Conservation (phyloP, 2,888 invertebrate species). For the Melangyna quadrimaculata region DNA sequence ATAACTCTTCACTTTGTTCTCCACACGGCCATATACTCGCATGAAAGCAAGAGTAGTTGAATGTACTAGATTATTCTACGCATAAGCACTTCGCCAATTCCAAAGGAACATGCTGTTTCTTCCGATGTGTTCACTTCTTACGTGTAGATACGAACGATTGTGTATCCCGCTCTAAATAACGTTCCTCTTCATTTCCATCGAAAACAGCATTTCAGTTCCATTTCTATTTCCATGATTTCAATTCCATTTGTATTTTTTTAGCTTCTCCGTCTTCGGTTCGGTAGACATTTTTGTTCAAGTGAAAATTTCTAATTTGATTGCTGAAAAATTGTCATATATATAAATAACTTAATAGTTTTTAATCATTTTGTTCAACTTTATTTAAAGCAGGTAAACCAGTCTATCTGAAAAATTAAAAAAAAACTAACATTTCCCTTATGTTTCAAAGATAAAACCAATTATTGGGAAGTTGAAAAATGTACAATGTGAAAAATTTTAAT, state of each 20-base stretch:
- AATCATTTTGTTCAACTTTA: background rate
- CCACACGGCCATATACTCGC: no score
- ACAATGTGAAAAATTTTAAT: background rate
- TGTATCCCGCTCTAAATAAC: background rate
- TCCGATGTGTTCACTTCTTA: no score
- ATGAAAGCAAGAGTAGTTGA: no score
- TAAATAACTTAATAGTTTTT: slow-evolving; percentile 2
- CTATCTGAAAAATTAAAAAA: background rate
- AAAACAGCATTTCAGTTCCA: slow-evolving; percentile 10
- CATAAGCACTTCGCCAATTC: no score
- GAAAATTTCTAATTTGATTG: slow-evolving; percentile 41
- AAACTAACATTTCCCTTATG: background rate
- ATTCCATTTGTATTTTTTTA: slow-evolving; percentile 31
- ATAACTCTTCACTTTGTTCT: no score
- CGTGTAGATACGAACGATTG: background rate
- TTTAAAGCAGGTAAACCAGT: slow-evolving; percentile 26
- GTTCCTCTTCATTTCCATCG: background rate
- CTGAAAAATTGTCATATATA: slow-evolving; percentile 31
- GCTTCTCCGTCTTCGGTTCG: slow-evolving; percentile 43
- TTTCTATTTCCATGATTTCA: slow-evolving; percentile 35
- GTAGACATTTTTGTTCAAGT: slow-evolving; percentile 67
- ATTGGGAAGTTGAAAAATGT: slow-evolving; percentile 21
- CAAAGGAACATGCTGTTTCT: no score
- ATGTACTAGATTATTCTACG: no score
- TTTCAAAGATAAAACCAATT: slow-evolving; percentile 8